These are phyloP conservation scores for Trypoxylus dichotomus DNA, from an alignment of 1,140 invertebrate genomes.

Conservation along the genomic window DNA sequence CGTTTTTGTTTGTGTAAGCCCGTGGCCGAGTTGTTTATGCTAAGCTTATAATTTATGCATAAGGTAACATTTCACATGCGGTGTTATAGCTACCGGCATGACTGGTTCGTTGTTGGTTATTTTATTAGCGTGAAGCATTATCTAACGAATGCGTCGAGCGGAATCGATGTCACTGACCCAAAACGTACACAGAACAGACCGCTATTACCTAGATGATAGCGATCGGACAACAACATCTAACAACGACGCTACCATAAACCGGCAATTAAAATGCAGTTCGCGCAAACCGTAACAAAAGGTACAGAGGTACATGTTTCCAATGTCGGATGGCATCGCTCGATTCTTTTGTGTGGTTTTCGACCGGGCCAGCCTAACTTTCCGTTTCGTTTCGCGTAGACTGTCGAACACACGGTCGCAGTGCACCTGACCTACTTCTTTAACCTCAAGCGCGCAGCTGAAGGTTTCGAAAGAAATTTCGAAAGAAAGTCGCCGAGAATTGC, in stretches of 20 bases:
- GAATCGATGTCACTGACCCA: conserved; percentile 1
- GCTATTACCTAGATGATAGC: not conserved
- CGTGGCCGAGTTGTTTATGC: too few species aligned
- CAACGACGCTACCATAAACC: not conserved
- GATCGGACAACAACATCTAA: not conserved
- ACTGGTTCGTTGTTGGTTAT: not conserved
- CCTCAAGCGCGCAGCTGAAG: not conserved
- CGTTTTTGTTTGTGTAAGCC: too few species aligned
- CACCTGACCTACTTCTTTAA: not conserved
- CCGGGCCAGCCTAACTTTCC: not conserved
- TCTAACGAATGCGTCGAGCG: not conserved
- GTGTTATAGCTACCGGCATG: too few species aligned
- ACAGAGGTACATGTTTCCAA: too few species aligned
- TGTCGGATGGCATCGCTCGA: too few species aligned
- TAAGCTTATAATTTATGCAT: too few species aligned
- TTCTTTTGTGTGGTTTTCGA: not conserved
- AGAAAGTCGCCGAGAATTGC: not conserved
- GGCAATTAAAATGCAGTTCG: not conserved
- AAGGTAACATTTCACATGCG: too few species aligned
- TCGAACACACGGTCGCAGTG: not conserved
- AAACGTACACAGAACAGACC: not conserved
- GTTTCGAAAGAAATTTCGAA: not conserved
- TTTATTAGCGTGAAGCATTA: not conserved
- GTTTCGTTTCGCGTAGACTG: not conserved
- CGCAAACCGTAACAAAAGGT: not conserved